A percentile compares a stretch with the other conserved stretches of the same genome.
phyloP scores from a whole-genome alignment of 2,888 invertebrate species.

The Octodonta nipae region DNA sequence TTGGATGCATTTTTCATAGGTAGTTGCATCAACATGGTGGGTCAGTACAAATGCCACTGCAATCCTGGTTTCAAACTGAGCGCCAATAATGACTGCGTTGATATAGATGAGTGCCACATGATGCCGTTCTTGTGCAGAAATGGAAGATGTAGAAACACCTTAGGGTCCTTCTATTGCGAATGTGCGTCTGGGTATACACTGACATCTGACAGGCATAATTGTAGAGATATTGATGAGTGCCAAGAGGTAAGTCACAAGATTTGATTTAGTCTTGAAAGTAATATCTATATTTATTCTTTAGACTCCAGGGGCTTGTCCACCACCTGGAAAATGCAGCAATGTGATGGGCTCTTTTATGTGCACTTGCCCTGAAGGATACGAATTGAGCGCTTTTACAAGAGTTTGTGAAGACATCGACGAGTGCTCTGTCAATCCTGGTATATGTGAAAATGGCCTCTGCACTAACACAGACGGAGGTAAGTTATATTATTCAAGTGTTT shows the following conservation, averaged over 20 bases:
- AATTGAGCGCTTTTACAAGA: slow-evolving; percentile 48
- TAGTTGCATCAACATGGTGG: slow-evolving; percentile 57
- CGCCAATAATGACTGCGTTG: slow-evolving; percentile 65
- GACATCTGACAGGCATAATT: slow-evolving; percentile 61
- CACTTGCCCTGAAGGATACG: slow-evolving; percentile 66
- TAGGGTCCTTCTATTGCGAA: slow-evolving; percentile 69
- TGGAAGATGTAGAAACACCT: slow-evolving; percentile 66
- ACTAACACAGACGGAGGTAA: slow-evolving; percentile 71
- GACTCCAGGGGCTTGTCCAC: slow-evolving; percentile 45
- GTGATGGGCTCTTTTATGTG: slow-evolving; percentile 60
- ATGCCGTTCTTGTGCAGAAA: slow-evolving; percentile 77
- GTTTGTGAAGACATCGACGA: slow-evolving; percentile 64
- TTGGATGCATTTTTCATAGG: no score
- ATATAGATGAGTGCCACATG: slow-evolving; percentile 71
- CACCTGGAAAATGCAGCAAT: slow-evolving; percentile 53
- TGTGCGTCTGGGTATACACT: slow-evolving; percentile 68
- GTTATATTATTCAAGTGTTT: no score
- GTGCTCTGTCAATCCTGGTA: slow-evolving; percentile 54
- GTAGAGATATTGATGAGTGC: slow-evolving; percentile 69
- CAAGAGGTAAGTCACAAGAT: slow-evolving; percentile 49
- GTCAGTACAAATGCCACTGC: slow-evolving; percentile 61
- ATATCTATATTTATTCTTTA: slow-evolving; percentile 22
- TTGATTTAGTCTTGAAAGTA: slow-evolving; percentile 3
- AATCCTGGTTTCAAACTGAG: slow-evolving; percentile 64
- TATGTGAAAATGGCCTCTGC: slow-evolving; percentile 71